A percentile compares a stretch with the other conserved stretches of the same genome.
These are phyloP conservation scores for Eutolmus rufibarbis DNA, from an alignment of 2,888 invertebrate genomes.

Conservation along the genomic window DNA sequence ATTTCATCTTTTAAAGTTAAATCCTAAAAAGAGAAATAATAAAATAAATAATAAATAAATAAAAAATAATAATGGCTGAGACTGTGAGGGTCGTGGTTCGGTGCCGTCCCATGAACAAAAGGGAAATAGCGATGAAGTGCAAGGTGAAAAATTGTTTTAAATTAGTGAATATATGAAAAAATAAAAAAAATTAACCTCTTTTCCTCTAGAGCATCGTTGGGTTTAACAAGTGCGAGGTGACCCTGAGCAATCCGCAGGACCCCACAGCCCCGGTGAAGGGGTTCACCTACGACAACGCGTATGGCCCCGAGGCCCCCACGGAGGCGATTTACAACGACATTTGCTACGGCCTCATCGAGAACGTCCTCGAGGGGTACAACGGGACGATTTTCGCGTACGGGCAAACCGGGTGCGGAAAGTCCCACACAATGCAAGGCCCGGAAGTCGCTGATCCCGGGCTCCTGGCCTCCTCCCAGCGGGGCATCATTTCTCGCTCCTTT, in stretches of 20 bases:
- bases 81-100: conserved; percentile 59
- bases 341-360: conserved; percentile 82
- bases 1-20: no score
- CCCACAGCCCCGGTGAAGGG: conserved; percentile 69
- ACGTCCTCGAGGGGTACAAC: conserved; percentile 90
- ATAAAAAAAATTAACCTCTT: neutral
- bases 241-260: conserved; percentile 71
- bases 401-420: conserved; percentile 91
- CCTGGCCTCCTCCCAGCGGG: conserved; percentile 55
- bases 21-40: no score
- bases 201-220: conserved; percentile 69
- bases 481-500: conserved; percentile 80
- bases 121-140: conserved; percentile 74
- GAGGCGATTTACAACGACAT: conserved; percentile 89
- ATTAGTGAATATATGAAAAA: neutral
- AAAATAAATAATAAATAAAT: no score
- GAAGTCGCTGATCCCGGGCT: neutral
- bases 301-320: conserved; percentile 78
- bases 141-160: conserved; percentile 62
- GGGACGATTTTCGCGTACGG: conserved; percentile 94
- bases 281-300: conserved; percentile 87
- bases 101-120: conserved; percentile 84
- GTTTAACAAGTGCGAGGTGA: conserved; percentile 70
- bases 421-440: conserved; percentile 85
- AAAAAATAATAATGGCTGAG: conserved; percentile 52